Conservation (phyloP, 2,797 vertebrate genomes). For the Betta splendens region DNA sequence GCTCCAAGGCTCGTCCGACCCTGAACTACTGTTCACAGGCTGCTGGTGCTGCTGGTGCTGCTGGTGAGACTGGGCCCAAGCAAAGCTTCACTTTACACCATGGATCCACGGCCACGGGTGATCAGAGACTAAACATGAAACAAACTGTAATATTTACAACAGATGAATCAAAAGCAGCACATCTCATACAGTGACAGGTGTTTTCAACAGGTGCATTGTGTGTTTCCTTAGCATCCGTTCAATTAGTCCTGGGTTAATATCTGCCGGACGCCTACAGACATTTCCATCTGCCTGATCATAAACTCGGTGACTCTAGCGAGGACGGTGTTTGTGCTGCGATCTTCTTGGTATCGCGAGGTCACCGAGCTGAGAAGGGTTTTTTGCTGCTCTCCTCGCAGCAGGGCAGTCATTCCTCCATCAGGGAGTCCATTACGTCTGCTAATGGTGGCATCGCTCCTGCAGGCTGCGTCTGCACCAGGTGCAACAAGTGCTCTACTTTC, state of each 20-base stretch:
- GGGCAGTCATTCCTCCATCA: conserved; percentile 13
- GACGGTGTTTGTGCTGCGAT: too few species aligned
- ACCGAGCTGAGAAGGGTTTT: conserved; percentile 13
- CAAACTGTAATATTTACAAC: too few species aligned
- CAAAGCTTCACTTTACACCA: neutral
- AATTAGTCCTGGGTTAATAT: neutral
- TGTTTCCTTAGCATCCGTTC: neutral
- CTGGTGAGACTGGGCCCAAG: conserved; percentile 1
- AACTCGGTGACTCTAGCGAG: too few species aligned
- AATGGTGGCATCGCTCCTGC: conserved; percentile 22
- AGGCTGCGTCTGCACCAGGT: neutral
- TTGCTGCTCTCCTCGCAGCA: conserved; percentile 22
- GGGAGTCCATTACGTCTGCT: conserved; percentile 15
- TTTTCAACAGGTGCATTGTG: neutral
- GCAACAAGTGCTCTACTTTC: conserved; percentile 35
- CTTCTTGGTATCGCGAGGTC: conserved; percentile 17
- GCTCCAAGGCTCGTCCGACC: neutral
- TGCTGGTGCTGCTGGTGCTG: neutral
- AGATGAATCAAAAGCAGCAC: neutral
- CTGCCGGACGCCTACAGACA: neutral
- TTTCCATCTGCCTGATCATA: conserved; percentile 14
- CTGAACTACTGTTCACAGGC: conserved; percentile 15
- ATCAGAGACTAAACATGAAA: too few species aligned
- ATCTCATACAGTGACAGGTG: neutral
- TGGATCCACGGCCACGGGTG: too few species aligned